A percentile compares a stretch with the other conserved stretches of the same genome.
These are phyloP conservation scores for Marronus borbonicus DNA, from an alignment of 2,888 invertebrate species.

Conservation along the genomic window DNA sequence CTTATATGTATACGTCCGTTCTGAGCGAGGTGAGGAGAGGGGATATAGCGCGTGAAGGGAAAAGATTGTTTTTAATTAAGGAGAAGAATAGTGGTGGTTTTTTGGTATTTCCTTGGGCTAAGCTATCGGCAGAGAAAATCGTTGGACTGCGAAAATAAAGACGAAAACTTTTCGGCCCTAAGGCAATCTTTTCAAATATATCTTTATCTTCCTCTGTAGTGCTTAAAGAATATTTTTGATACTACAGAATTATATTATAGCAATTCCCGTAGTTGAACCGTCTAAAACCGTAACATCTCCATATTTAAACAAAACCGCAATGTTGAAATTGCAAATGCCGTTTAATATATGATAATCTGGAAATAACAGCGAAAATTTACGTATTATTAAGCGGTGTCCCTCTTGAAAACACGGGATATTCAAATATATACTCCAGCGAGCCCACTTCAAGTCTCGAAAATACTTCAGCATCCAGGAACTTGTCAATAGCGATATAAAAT, in stretches of 20 bases:
- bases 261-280: too few relatives aligned
- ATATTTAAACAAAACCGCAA: not conserved
- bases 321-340: not conserved
- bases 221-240: not conserved
- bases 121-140: not conserved
- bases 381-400: conserved; percentile 1
- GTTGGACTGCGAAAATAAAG: not conserved
- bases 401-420: too few relatives aligned
- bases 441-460: too few relatives aligned
- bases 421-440: too few relatives aligned
- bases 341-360: conserved; percentile 13
- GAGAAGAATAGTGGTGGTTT: conserved; percentile 24
- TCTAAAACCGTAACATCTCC: too few relatives aligned
- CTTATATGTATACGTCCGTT: conserved; percentile 12
- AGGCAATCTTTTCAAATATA: too few relatives aligned
- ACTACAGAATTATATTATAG: not conserved
- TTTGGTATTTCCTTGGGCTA: not conserved
- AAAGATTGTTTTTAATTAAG: conserved; percentile 47
- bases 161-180: not conserved
- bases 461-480: too few relatives aligned
- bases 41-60: conserved; percentile 3
- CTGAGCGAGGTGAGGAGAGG: not conserved
- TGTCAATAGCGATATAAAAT: too few relatives aligned
- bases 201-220: too few relatives aligned
- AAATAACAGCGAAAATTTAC: conserved; percentile 8